Percentiles rank a stretch among this genome's conserved stretches.
These are phyloP conservation scores for Heliopora coerulea DNA, from an alignment of 92 coral and sea anemone species.

Conservation along the genomic window DNA sequence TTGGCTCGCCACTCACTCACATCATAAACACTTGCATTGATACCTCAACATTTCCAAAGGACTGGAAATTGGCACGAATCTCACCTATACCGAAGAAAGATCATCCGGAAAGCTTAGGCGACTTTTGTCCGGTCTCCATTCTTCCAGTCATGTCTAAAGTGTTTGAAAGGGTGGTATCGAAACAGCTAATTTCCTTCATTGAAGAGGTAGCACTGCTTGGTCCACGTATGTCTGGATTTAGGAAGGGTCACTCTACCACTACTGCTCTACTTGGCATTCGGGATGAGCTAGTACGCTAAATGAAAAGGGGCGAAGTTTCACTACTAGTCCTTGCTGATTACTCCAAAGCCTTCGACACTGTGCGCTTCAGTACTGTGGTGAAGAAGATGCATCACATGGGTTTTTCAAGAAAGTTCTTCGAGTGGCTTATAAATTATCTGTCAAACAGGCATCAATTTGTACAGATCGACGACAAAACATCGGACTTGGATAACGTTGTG, in stretches of 20 bases:
- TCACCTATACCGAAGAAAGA: slow-evolving; percentile 26
- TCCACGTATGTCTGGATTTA: slow-evolving; percentile 41
- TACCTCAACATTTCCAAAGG: background rate
- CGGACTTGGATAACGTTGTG: background rate
- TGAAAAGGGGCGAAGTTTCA: background rate
- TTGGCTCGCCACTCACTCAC: background rate
- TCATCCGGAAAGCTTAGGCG: background rate
- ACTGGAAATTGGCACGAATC: slow-evolving; percentile 15
- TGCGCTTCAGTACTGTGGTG: background rate
- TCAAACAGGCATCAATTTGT: too few relatives aligned
- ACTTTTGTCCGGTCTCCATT: slow-evolving; percentile 30
- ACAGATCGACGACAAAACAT: background rate
- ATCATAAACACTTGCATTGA: slow-evolving; percentile 8
- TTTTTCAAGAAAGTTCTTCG: slow-evolving; percentile 32
- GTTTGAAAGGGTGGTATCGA: slow-evolving; percentile 19
- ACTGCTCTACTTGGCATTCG: slow-evolving; percentile 8
- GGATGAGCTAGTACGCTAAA: slow-evolving; percentile 5
- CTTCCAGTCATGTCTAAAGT: slow-evolving; percentile 34
- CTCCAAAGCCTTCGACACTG: background rate
- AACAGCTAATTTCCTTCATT: slow-evolving; percentile 9
- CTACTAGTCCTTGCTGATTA: background rate
- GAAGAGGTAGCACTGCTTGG: slow-evolving; percentile 28
- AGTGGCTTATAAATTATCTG: slow-evolving; percentile 47
- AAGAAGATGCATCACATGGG: too few relatives aligned
- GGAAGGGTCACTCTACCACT: slow-evolving; percentile 34